Evolutionary conservation across 2,113 vertebrate species (phyloP).

Genomic region (Apodemus speciosus): DNA sequence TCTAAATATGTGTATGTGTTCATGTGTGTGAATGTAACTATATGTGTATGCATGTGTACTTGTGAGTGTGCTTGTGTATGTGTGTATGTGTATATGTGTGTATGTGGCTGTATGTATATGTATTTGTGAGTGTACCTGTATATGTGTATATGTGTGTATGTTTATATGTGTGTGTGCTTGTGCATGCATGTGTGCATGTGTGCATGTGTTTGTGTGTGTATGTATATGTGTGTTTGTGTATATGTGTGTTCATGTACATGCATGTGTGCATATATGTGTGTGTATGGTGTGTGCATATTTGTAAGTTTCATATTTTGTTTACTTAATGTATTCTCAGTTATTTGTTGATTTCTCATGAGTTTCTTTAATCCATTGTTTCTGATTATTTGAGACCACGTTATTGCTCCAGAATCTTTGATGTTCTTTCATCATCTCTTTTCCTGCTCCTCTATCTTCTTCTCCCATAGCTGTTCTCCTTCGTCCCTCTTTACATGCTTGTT

Average conservation of each 20-base stretch:
- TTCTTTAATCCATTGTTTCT: neutral
- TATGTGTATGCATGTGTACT: neutral
- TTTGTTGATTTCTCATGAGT: neutral
- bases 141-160: neutral
- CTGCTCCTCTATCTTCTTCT: neutral
- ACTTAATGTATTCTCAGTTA: neutral
- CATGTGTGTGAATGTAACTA: neutral
- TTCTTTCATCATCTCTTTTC: neutral
- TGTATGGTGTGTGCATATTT: neutral
- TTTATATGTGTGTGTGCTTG: neutral
- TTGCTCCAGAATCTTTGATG: neutral
- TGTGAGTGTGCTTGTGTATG: neutral
- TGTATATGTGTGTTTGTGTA: neutral
- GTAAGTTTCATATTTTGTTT: neutral
- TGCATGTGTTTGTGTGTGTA: neutral
- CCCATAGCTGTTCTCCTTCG: neutral
- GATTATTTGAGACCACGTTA: neutral
- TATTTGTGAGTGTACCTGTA: neutral
- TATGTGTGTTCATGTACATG: no score
- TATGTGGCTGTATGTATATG: neutral
- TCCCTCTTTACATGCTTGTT: neutral
- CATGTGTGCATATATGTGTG: neutral
- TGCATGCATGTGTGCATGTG: neutral
- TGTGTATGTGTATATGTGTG: neutral
- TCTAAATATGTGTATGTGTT: neutral